Base-by-base conservation (phyloP, 1,140 invertebrate genomes). In the Limonius californicus region DNA sequence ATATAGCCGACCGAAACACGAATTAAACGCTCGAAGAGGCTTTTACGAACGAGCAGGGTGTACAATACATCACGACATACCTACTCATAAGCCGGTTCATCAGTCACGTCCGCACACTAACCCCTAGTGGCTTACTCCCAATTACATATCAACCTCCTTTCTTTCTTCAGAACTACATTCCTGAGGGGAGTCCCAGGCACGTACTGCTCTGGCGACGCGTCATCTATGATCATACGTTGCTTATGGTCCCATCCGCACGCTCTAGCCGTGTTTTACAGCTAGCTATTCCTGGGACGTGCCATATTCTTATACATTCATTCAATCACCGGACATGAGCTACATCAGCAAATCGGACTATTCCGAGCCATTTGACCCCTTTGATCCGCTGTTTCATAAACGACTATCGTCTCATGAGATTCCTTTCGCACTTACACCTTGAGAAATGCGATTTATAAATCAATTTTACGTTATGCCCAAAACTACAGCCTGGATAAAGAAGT, bases 31-130 rank as follows among this genome's bases (percentile, higher is more conserved):
- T 27, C 23, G 9, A 27, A 27, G 23, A 27, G 23, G 23, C 23
- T 27, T 27, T 27, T 27, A 27, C 3, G 23, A 27, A 27, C 23
- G 23, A 27, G 11, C n/a, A n/a, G n/a, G 35, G n/a, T 39, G n/a
- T 12, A 14, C n/a, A 12, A 39, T 39, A 39, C 35, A 39, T 39
- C n/a, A 14, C 35, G n/a, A 14, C n/a, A 12, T 39, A 39, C 8
- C 35, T 39, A 39, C 35, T 39, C 35, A 39, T 9, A 39, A 39
- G n/a, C 35, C 35, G n/a, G 35, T 39, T 39, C 35, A 39, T 39
- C 35, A 39, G 35, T 39, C 35, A 39, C 35, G 35, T 39, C n/a
- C 35, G n/a, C 35, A 39, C 35, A 39, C 35, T 39, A 39, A 39
- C 35, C 35, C 35, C 35, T 39, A 39, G 35, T 14, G 35, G 35